Evolutionary conservation across 2,113 vertebrate genomes (phyloP).

Genomic region (Delphinapterus leucas): DNA sequence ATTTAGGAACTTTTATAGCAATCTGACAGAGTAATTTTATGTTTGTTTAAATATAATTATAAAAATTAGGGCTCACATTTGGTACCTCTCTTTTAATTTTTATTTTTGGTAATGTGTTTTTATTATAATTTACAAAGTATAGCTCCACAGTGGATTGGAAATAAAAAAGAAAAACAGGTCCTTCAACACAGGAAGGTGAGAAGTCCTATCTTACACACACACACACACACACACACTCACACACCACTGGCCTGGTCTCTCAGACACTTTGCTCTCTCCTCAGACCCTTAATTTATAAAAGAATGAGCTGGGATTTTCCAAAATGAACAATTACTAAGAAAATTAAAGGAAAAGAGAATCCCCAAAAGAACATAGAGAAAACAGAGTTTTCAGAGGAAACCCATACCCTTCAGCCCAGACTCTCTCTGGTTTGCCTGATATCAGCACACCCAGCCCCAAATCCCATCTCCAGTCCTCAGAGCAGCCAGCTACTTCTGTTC

Average conservation of each 20-base stretch:
- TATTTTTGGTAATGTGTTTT: neutral
- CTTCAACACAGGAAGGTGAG: neutral
- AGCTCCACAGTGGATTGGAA: neutral
- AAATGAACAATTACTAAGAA: conserved; percentile 14
- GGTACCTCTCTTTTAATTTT: neutral
- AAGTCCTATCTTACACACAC: neutral
- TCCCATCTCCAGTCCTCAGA: neutral
- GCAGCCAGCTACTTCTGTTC: neutral
- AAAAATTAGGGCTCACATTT: neutral
- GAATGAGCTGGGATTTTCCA: neutral
- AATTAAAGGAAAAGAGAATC: neutral
- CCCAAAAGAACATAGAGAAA: neutral
- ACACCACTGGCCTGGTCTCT: neutral
- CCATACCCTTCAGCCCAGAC: neutral
- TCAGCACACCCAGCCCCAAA: neutral
- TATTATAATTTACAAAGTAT: neutral
- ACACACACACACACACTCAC: neutral
- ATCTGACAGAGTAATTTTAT: neutral
- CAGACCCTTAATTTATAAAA: neutral
- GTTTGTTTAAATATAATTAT: conserved; percentile 45
- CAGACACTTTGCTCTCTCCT: neutral
- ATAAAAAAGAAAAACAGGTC: conserved; percentile 15
- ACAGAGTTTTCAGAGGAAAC: neutral
- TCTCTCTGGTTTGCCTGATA: neutral
- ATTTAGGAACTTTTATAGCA: neutral